Evolutionary conservation across 1,140 invertebrate genomes (phyloP), one percentile per base, ranked within the genome.

Genomic region (Meloidogyne exigua): DNA sequence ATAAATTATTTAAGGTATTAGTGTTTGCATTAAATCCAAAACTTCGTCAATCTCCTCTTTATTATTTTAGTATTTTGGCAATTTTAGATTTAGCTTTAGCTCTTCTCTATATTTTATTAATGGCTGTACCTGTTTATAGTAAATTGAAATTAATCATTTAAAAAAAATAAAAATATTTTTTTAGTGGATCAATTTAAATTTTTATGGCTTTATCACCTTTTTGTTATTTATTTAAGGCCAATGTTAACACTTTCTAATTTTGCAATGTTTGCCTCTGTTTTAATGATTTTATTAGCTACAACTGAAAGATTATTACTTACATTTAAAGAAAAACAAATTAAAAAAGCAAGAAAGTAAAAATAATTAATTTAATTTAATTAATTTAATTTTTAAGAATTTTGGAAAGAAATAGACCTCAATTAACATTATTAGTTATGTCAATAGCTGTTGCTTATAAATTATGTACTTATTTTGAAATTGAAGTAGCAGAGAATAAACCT

Each of bases 81-180:
- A 68, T 85, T 65, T 77, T 86, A 26, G 85, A 86, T 73, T 78
- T 81, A 15, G 71, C 87, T 64, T 76, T 86, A 76, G 85, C 84
- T 15, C 18, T 87, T 28, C 87, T 87, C 74, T 86, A 86, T 76
- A 65, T 87, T 21, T 72, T 78, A 26, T 68, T 86, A 26, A 87
- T 86, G 86, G 76, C 78, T 66, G 86, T 87, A 26, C 86, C 85
- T 21, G 85, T 87, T 12, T 86, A 86, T 72, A 85, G 71, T 73
- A 32, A 71, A 44, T 63, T 26, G n/a, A 68, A 69, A 36, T 36
- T 36, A 28, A 21, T 44, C 23, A 39, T 28, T 25, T 49, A 21
- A 11, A 21, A 13, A 23, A 36, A 15, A 3, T 28, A 23, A 49
- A 68, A 68, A 7, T 68, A 39, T n/a, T 57, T 57, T 25, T 63